These are phyloP conservation scores for Cataglyphis altisquamis DNA, from an alignment of 2,888 invertebrate species.

Conservation along the genomic window DNA sequence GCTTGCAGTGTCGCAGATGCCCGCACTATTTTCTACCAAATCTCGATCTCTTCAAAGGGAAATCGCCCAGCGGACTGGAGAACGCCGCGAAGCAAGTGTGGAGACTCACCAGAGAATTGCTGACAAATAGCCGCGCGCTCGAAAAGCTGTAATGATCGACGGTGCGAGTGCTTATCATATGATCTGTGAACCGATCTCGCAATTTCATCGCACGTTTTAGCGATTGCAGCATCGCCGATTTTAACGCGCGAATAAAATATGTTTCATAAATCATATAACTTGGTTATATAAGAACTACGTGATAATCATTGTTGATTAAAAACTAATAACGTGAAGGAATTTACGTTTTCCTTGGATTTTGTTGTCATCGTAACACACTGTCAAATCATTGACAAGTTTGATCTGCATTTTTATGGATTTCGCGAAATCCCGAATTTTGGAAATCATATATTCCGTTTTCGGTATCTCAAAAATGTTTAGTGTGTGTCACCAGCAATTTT, in stretches of 20 bases:
- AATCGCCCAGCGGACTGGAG: conserved; percentile 95
- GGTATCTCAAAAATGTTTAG: conserved; percentile 51
- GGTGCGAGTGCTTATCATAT: background rate
- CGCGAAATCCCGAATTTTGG: background rate
- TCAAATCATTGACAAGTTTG: background rate
- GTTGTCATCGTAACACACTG: background rate
- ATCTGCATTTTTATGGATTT: conserved; percentile 11
- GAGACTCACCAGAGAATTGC: conserved; percentile 95
- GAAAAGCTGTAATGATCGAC: conserved; percentile 93
- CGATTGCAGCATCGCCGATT: background rate
- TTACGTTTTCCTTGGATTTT: background rate
- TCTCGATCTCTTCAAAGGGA: conserved; percentile 97
- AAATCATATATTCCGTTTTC: conserved; percentile 1
- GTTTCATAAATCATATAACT: background rate
- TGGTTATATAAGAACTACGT: background rate
- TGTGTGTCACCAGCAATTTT: conserved; percentile 62
- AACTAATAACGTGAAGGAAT: background rate
- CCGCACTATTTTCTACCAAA: conserved; percentile 98
- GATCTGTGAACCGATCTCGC: conserved; percentile 30
- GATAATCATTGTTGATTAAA: background rate
- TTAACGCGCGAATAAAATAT: conserved; percentile 20
- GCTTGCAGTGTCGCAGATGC: conserved; percentile 97
- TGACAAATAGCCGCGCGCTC: conserved; percentile 96
- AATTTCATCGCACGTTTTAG: conserved; percentile 19
- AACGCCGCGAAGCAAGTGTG: conserved; percentile 97